Percentiles rank a stretch among this genome's conserved stretches.
Conservation (phyloP, 2,797 vertebrate genomes). For the Hafferia zeledoni region DNA sequence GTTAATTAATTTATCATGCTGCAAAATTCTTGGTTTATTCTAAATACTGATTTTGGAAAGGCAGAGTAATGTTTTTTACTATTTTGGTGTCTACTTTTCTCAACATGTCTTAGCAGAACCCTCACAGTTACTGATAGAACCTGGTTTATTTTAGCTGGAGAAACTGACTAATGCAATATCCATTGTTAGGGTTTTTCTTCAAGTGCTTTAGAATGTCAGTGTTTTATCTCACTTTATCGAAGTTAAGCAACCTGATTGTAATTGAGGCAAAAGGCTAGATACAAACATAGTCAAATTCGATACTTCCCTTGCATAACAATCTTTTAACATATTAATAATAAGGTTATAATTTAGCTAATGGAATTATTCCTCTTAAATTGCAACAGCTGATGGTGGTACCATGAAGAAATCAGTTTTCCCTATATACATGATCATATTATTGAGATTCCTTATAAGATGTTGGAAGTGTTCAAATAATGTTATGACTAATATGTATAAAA, state of each 20-base stretch:
- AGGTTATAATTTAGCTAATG: neutral
- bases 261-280: neutral
- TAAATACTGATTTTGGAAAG: neutral
- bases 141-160: neutral
- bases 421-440: neutral
- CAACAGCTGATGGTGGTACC: neutral
- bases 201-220: neutral
- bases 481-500: neutral
- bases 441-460: neutral
- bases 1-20: neutral
- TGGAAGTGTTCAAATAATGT: neutral
- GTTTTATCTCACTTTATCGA: neutral
- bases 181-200: neutral
- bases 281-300: neutral
- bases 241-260: neutral
- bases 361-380: neutral
- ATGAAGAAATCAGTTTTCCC: neutral
- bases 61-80: neutral
- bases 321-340: neutral
- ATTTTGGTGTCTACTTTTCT: neutral
- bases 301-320: neutral
- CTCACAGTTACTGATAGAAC: neutral
- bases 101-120: neutral
- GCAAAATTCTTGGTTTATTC: neutral
- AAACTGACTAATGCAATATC: neutral